A percentile compares a stretch with the other conserved stretches of the same genome.
These are phyloP conservation scores for Phymorhynchus buccinoides DNA, from an alignment of 1,140 invertebrate species.

Conservation along the genomic window DNA sequence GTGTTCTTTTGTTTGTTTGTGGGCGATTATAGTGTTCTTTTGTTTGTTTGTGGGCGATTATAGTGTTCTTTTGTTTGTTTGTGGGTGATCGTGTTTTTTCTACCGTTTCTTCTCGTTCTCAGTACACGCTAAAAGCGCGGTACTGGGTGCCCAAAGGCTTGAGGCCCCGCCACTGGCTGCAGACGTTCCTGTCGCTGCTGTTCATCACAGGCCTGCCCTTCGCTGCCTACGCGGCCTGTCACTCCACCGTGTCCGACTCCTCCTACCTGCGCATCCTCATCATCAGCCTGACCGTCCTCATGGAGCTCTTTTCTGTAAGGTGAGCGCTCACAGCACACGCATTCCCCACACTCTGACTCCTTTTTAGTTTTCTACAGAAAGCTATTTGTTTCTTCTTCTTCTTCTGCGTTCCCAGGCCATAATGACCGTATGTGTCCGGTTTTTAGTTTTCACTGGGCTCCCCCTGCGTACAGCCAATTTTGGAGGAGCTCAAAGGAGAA, in stretches of 20 bases:
- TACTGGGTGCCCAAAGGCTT: constrained; percentile 48
- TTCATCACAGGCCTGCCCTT: constrained; percentile 46
- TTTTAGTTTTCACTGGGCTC: too few species aligned
- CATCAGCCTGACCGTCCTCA: constrained; percentile 45
- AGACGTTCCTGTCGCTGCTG: constrained; percentile 45
- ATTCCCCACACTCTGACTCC: too few species aligned
- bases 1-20: too few species aligned
- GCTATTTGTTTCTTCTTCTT: too few species aligned
- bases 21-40: too few species aligned
- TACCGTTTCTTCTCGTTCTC: background rate
- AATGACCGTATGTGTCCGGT: too few species aligned
- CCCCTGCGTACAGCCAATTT: too few species aligned
- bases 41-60: too few species aligned
- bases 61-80: too few species aligned
- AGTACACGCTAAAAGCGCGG: constrained; percentile 49
- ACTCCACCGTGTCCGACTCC: constrained; percentile 35
- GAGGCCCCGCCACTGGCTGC: constrained; percentile 48
- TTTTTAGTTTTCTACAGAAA: too few species aligned
- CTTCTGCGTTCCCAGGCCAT: too few species aligned
- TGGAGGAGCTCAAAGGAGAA: too few species aligned
- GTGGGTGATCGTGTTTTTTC: background rate
- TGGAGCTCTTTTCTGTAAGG: constrained; percentile 49
- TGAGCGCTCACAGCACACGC: constrained; percentile 10
- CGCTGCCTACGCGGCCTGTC: constrained; percentile 45
- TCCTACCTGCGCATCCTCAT: constrained; percentile 45